Evolutionary conservation across 2,113 vertebrate genomes (phyloP).

Genomic region (Eublepharis macularius): DNA sequence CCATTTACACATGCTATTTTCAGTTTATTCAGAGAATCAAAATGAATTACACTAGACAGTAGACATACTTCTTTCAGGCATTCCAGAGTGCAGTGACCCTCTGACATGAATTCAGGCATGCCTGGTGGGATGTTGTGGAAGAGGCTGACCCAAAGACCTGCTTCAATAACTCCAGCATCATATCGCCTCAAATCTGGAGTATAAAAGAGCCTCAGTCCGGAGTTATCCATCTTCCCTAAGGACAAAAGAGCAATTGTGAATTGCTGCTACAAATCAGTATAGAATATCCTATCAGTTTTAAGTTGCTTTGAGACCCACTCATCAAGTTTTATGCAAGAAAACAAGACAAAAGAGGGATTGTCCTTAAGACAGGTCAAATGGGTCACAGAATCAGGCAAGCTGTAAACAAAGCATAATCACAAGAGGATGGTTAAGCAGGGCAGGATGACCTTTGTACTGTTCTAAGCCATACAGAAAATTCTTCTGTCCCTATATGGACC

Average conservation of each 20-base stretch:
- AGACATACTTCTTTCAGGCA: constrained; percentile 85
- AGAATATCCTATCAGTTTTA: neutral
- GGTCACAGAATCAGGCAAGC: neutral
- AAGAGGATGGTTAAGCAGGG: neutral
- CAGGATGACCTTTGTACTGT: neutral
- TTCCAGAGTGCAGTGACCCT: constrained; percentile 87
- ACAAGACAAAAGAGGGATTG: neutral
- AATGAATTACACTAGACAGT: neutral
- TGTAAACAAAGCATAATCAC: neutral
- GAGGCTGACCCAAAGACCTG: constrained; percentile 89
- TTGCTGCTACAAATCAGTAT: neutral
- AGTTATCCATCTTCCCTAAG: constrained; percentile 85
- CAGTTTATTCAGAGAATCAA: constrained; percentile 10
- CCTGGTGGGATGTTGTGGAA: constrained; percentile 89
- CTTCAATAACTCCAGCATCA: constrained; percentile 87
- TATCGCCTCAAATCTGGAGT: constrained; percentile 79
- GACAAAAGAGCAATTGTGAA: constrained; percentile 57
- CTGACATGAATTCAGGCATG: constrained; percentile 83
- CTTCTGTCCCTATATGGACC: neutral
- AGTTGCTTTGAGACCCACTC: constrained; percentile 1
- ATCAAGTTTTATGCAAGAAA: constrained; percentile 25
- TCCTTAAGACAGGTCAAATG: constrained; percentile 25
- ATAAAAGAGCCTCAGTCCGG: constrained; percentile 83
- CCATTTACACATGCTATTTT: constrained; percentile 1
- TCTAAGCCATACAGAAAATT: constrained; percentile 7